Percentiles rank a stretch among this genome's conserved stretches.
Evolutionary conservation across 2,113 vertebrate species (phyloP).

Genomic region (Camelus dromedarius): DNA sequence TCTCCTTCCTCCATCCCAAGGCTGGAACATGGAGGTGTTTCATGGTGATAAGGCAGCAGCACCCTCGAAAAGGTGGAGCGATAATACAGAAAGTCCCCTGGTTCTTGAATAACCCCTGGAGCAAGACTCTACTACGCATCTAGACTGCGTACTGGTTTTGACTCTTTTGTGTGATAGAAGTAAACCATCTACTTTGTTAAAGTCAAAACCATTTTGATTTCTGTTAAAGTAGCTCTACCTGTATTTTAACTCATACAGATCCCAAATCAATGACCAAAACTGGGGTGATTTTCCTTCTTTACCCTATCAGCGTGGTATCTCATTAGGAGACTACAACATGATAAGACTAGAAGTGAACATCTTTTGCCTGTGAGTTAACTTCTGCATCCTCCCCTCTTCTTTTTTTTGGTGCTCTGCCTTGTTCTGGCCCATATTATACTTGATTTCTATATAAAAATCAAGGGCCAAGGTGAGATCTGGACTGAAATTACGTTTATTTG

Average conservation of each 20-base stretch:
- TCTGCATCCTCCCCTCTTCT: background rate
- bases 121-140: background rate
- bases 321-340: background rate
- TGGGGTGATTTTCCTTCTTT: background rate
- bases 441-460: slow-evolving; percentile 32
- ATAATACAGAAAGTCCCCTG: background rate
- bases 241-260: background rate
- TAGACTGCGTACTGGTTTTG: background rate
- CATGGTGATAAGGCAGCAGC: background rate
- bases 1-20: background rate
- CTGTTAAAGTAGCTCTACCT: background rate
- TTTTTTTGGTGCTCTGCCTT: background rate
- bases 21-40: background rate
- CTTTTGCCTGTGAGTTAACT: background rate
- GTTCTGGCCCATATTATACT: background rate
- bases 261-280: background rate
- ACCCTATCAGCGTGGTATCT: background rate
- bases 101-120: background rate
- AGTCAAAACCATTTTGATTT: background rate
- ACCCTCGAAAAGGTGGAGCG: background rate
- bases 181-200: background rate
- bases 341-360: slow-evolving; percentile 13
- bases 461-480: background rate
- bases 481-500: background rate
- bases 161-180: slow-evolving; percentile 4